Evolutionary conservation across 2,113 vertebrate genomes (phyloP), one percentile per base, ranked within the genome.

Genomic region (Sterna hirundo): DNA sequence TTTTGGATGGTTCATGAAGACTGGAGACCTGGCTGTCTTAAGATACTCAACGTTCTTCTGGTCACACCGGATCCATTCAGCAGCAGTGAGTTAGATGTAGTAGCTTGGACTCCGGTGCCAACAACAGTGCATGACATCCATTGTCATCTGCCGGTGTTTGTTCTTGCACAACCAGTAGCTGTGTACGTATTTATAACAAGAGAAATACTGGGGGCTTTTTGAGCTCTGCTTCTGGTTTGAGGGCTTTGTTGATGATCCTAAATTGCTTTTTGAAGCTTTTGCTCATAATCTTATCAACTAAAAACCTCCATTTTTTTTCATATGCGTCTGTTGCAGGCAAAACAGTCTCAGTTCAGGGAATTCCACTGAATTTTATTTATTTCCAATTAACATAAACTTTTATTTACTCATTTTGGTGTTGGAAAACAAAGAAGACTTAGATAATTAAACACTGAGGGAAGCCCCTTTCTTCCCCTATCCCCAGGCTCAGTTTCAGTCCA

Each of bases 291-390:
- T 47, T 66, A 77, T 82, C 20, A 77, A 58, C 36, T 86, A 83
- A 91, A 91, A 78, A 10, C 4, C 20, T 86, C 14, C 2, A 10
- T 0, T 47, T 85, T 86, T 86, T 88, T 82, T 55, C 60, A 21
- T 70, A 62, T 58, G 23, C 70, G 15, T 75, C 71, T 91, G 21
- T 93, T 95, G 46, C 61, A 77, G 70, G 74, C 60, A 78, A 84
- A 93, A 65, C 23, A 89, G 58, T 94, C 72, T 94, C 87, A 86
- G 68, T 94, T 96, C 49, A 87, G 90, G 77, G 87, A 96, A 82
- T 94, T 93, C 78, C 49, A 78, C 55, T 89, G 69, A 78, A 91
- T 96, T 91, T 78, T 27, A 91, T 95, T 93, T 71, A 82, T 94
- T 93, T 87, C 51, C n/a, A 93, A 87, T 86, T 94, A 91, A 74